Evolutionary conservation across 2,888 invertebrate genomes (phyloP), one percentile per base, ranked within the genome.

Genomic region (Lumbricus terrestris): DNA sequence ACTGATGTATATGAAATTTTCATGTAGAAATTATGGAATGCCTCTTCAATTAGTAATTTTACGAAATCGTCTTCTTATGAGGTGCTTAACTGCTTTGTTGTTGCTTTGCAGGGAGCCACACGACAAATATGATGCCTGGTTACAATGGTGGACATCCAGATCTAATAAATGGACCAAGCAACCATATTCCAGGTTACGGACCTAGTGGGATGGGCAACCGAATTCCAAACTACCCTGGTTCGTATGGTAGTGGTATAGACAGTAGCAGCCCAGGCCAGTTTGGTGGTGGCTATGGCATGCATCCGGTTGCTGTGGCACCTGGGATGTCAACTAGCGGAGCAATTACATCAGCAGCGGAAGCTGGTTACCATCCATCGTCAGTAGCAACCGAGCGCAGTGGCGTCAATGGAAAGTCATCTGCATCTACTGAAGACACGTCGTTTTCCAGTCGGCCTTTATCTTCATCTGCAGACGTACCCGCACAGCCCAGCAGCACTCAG

Each of bases 201-300:
- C 85, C 85, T 23, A 85, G 85, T 85, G 85, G 85, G 35, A 85
- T 85, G 85, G 37, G 23, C 34, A 85, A 85, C 85, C 85, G 85
- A 85, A 35, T 37, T 11, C 34, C 85, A 35, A 37, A 37, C 20
- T 85, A 85, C 85, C 23, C 85, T 85, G 85, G 85, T 18, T 85
- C 85, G 4, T 85, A 35, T 85, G 85, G 85, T 37, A 85, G 37
- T 37, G 18, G 34, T 23, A 35, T 85, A 34, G 85, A 85, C 35
- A 37, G 85, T n/a, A 69, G 69, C 69, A n/a, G 69, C 37, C 0
- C 13, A 8, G 85, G 85, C 37, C 85, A 85, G 34, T 85, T 85
- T 85, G 85, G 85, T 35, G 37, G 35, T 35, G 85, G 85, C 18
- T 85, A 85, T 85, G 85, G 85, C 20, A 37, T 85, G 34, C 85